phyloP scores from a whole-genome alignment of 53 echinoderm and acorn worm species.

The Crossaster papposus region DNA sequence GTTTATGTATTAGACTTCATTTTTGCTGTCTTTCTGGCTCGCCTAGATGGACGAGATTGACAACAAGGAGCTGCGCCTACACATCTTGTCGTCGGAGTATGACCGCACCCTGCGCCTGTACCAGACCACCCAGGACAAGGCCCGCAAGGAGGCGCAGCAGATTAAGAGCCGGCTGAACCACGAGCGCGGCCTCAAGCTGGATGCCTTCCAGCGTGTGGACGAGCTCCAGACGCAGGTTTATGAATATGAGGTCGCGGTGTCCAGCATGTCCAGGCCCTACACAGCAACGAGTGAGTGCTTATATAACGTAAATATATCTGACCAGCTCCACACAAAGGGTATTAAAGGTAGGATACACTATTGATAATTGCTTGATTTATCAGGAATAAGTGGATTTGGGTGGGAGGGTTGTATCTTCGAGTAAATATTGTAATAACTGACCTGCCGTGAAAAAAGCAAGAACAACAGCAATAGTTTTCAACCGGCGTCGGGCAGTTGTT shows the following conservation, averaged over 20 bases:
- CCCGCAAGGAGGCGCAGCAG: constrained; percentile 71
- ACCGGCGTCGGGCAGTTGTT: too few species aligned
- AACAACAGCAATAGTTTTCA: too few species aligned
- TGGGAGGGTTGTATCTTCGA: too few species aligned
- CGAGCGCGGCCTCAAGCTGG: constrained; percentile 88
- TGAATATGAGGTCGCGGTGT: constrained; percentile 87
- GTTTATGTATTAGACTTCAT: too few species aligned
- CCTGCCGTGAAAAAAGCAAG: too few species aligned
- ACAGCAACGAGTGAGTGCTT: constrained; percentile 87
- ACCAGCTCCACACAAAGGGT: too few species aligned
- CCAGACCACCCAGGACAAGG: constrained; percentile 87
- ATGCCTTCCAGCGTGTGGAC: constrained; percentile 90
- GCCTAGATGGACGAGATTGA: constrained; percentile 89
- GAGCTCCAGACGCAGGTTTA: constrained; percentile 97
- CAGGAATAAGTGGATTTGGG: too few species aligned
- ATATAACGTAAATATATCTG: too few species aligned
- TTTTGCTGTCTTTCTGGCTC: too few species aligned
- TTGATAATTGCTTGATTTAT: too few species aligned
- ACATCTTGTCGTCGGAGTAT: constrained; percentile 78
- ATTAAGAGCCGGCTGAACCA: constrained; percentile 79
- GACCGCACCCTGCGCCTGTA: constrained; percentile 81
- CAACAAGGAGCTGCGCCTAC: constrained; percentile 80
- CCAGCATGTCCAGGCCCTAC: constrained; percentile 82
- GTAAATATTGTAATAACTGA: too few species aligned
- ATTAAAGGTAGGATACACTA: too few species aligned